Evolutionary conservation across 2,113 vertebrate species (phyloP).

Genomic region (Chionis minor): DNA sequence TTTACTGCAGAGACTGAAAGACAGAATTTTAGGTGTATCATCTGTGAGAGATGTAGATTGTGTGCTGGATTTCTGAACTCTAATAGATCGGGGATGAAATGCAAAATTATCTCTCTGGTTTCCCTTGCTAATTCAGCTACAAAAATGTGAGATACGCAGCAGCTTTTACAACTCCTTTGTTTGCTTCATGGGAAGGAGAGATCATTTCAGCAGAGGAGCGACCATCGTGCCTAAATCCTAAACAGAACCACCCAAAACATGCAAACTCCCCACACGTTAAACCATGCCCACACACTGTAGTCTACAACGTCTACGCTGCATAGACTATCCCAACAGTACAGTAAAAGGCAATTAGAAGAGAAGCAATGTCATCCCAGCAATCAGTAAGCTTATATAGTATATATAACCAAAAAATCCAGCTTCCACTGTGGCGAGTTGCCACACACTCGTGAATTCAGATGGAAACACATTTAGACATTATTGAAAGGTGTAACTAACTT

Average conservation of each 20-base stretch:
- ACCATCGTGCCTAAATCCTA: not conserved
- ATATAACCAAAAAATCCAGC: not conserved
- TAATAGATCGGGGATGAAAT: not conserved
- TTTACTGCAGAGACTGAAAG: not conserved
- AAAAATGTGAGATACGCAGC: not conserved
- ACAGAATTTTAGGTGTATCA: not conserved
- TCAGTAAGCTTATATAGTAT: rapidly evolving
- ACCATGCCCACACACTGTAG: not conserved
- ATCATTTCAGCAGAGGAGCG: not conserved
- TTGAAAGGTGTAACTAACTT: not conserved
- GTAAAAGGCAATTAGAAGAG: not conserved
- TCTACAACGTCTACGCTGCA: rapidly evolving
- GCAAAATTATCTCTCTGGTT: not conserved
- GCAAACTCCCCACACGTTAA: not conserved
- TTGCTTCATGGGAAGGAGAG: not conserved
- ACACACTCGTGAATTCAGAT: not conserved
- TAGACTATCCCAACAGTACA: not conserved
- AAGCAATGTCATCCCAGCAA: not conserved
- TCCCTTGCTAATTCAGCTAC: not conserved
- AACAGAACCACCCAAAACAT: not conserved
- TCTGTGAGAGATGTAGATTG: not conserved
- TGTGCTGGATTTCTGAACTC: not conserved
- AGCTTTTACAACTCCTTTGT: not conserved
- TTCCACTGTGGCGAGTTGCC: not conserved
- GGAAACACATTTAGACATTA: not conserved